These are phyloP conservation scores for Uloborus plumipes DNA, from an alignment of 2,888 invertebrate species.

Conservation along the genomic window DNA sequence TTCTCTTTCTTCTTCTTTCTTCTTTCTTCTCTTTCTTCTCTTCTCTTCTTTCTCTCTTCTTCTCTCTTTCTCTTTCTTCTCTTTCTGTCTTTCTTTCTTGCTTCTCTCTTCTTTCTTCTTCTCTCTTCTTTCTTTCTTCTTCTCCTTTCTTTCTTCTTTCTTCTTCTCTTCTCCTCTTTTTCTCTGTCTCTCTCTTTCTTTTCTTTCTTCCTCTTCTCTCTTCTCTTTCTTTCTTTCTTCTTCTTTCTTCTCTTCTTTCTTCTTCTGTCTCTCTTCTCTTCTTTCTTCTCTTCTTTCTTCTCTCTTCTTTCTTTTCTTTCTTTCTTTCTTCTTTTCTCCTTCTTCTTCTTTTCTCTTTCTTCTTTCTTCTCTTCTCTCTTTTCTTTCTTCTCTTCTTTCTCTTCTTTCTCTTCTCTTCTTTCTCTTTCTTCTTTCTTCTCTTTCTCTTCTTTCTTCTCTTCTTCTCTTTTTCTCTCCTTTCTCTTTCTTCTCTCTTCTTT, in stretches of 20 bases:
- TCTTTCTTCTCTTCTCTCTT: background rate
- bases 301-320: background rate
- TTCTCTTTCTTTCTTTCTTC: background rate
- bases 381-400: background rate
- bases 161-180: background rate
- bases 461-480: background rate
- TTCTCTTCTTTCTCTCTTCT: background rate
- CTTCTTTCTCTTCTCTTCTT: background rate
- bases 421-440: background rate
- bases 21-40: background rate
- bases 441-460: background rate
- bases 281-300: background rate
- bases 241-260: background rate
- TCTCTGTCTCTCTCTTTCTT: background rate
- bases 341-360: background rate
- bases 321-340: background rate
- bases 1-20: background rate
- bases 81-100: background rate
- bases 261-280: background rate
- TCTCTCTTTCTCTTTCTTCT: background rate
- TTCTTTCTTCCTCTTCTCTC: background rate
- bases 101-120: background rate
- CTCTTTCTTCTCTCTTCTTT: background rate
- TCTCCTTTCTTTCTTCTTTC: background rate
- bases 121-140: background rate